Percentiles rank a stretch among this genome's conserved stretches.
Conservation (phyloP, 2,797 vertebrate genomes). For the Anguilla pacifica region DNA sequence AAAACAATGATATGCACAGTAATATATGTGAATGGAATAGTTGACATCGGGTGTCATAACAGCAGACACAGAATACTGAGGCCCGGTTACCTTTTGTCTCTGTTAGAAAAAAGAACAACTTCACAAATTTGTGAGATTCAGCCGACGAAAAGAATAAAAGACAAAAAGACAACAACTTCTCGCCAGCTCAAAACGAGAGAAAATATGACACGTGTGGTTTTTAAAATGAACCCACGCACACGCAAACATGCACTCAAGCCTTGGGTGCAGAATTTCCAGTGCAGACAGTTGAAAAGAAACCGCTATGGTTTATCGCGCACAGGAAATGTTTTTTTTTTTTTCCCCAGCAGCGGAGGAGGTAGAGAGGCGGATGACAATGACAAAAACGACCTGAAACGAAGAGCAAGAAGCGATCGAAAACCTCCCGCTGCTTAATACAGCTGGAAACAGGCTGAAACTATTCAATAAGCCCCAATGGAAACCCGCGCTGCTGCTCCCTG, state of each 20-base stretch:
- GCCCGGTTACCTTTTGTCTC: background rate
- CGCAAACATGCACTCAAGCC: background rate
- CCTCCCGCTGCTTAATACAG: background rate
- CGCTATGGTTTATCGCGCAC: background rate
- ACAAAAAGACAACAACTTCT: background rate
- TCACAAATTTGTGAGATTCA: background rate
- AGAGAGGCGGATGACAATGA: background rate
- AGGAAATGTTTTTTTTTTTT: slow-evolving; percentile 25
- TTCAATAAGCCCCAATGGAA: background rate
- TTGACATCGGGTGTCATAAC: background rate
- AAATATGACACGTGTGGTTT: background rate
- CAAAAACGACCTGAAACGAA: slow-evolving; percentile 12
- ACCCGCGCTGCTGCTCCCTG: background rate
- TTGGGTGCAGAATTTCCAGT: slow-evolving; percentile 18
- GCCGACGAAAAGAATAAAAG: background rate
- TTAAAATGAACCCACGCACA: background rate
- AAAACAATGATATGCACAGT: background rate
- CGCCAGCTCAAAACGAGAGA: slow-evolving; percentile 23
- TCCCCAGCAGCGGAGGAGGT: slow-evolving; percentile 6
- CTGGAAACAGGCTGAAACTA: slow-evolving; percentile 5
- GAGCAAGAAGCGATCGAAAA: background rate
- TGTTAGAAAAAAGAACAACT: background rate
- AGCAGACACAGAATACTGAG: background rate
- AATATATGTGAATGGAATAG: background rate
- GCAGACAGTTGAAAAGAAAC: slow-evolving; percentile 19